phyloP scores from a whole-genome alignment of 2,113 vertebrate genomes.

The Gambusia holbrooki region DNA sequence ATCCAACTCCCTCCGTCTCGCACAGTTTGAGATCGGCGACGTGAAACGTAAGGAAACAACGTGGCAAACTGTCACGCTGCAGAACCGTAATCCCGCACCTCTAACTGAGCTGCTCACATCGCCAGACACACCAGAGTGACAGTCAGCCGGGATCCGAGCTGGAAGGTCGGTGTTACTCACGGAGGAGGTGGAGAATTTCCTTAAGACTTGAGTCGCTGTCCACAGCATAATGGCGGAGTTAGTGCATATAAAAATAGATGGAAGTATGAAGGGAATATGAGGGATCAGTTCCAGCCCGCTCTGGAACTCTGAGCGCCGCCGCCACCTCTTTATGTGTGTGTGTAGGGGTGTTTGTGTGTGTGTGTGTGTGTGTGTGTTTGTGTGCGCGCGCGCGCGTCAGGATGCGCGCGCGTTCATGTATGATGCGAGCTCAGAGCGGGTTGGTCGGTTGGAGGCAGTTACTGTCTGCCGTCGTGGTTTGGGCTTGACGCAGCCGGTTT shows the following conservation, averaged over 20 bases:
- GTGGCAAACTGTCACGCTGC: background rate
- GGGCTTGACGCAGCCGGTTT: conserved; percentile 26
- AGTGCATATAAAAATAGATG: background rate
- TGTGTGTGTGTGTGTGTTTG: conserved; percentile 5
- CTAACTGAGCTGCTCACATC: background rate
- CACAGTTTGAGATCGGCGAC: background rate
- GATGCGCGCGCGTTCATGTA: background rate
- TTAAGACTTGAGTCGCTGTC: conserved; percentile 78
- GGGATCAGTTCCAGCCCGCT: conserved; percentile 2
- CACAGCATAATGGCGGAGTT: conserved; percentile 83
- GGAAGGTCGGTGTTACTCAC: conserved; percentile 81
- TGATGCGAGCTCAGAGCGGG: conserved; percentile 5
- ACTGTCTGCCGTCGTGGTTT: background rate
- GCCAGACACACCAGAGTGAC: no score
- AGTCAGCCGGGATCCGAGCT: background rate
- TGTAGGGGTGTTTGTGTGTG: background rate
- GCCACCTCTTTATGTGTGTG: background rate
- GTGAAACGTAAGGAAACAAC: background rate
- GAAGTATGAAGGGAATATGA: background rate
- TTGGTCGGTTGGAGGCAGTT: background rate
- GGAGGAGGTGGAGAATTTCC: conserved; percentile 87
- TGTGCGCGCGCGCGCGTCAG: background rate
- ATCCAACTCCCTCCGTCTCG: background rate
- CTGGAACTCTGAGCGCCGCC: conserved; percentile 1
- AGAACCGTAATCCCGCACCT: background rate